Evolutionary conservation across 2,113 vertebrate genomes (phyloP).

Genomic region (Micronycteris hirsuta): DNA sequence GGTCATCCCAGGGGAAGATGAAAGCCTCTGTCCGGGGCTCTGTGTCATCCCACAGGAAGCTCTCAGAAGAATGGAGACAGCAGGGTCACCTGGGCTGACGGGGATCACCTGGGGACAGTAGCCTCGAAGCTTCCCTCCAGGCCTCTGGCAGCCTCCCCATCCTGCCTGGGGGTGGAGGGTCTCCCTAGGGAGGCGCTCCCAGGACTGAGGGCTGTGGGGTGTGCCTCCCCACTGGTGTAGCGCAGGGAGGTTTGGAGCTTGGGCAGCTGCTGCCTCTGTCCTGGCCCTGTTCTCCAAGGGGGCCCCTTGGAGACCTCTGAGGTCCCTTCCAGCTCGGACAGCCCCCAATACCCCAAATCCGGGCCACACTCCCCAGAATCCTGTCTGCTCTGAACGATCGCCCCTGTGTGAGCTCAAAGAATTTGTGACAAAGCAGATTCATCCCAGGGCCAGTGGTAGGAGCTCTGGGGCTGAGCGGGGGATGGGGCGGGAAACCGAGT

Average conservation of each 20-base stretch:
- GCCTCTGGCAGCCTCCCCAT: not conserved
- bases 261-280: not conserved
- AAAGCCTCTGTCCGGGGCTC: not conserved
- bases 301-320: not conserved
- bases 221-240: fast-evolving
- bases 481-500: not conserved
- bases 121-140: not conserved
- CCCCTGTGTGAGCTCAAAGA: not conserved
- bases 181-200: not conserved
- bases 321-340: not conserved
- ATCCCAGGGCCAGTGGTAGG: not conserved
- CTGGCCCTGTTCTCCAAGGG: not conserved
- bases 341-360: not conserved
- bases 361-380: not conserved
- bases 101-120: not conserved
- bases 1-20: conserved; percentile 10
- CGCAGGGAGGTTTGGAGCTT: not conserved
- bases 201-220: not conserved
- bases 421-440: not conserved
- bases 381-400: not conserved
- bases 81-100: not conserved
- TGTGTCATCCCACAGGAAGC: not conserved
- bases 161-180: not conserved
- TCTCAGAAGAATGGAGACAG: not conserved
- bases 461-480: not conserved